These are phyloP conservation scores for Turdus rufiventris DNA, from an alignment of 2,113 vertebrate species.

Conservation along the genomic window DNA sequence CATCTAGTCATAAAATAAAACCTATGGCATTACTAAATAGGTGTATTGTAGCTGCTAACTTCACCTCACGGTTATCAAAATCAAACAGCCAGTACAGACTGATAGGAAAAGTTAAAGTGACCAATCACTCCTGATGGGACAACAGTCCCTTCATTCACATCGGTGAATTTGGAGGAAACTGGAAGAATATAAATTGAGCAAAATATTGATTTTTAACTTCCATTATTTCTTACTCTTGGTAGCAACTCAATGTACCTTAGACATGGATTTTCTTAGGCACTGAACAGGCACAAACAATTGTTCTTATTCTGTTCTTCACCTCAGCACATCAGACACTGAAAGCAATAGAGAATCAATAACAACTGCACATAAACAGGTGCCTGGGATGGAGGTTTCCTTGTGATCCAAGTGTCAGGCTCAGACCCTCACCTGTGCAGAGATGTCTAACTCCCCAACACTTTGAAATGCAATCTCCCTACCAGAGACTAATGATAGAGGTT, in stretches of 20 bases:
- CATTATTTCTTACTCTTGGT: slow-evolving; percentile 42
- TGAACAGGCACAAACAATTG: not conserved
- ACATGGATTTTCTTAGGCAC: not conserved
- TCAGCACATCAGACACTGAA: not conserved
- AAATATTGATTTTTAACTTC: slow-evolving; percentile 48
- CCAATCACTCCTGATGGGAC: not conserved
- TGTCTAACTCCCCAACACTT: not conserved
- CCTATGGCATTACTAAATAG: not conserved
- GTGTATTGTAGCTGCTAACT: not conserved
- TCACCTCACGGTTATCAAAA: not conserved
- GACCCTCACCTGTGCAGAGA: rapidly evolving
- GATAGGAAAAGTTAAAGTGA: not conserved
- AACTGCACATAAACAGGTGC: rapidly evolving
- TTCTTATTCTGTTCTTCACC: not conserved
- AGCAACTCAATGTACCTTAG: not conserved
- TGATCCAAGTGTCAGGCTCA: not conserved
- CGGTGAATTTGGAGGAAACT: not conserved
- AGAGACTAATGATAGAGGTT: rapidly evolving
- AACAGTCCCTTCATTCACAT: not conserved
- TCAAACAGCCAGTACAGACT: not conserved
- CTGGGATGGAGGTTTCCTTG: not conserved
- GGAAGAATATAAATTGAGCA: not conserved
- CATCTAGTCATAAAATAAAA: not conserved
- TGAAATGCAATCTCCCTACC: not conserved
- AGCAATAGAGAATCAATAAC: not conserved